Percentiles rank a stretch among this genome's conserved stretches.
phyloP scores from a whole-genome alignment of 2,888 invertebrate species.

The Drosophila robusta region DNA sequence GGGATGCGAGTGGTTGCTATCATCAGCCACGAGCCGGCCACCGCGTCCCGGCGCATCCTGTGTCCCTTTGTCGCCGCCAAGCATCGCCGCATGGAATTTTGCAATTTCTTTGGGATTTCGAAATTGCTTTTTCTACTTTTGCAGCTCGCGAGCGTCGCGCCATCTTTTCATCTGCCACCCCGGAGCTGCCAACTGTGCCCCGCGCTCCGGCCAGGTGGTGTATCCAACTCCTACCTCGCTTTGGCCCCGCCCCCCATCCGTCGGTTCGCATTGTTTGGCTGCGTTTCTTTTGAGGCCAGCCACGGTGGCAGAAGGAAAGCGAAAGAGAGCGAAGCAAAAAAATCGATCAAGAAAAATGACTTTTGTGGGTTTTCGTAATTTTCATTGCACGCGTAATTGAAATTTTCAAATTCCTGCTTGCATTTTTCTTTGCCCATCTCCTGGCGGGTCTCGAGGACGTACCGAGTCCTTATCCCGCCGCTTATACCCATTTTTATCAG shows the following conservation, averaged over 20 bases:
- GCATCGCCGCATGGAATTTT: slow-evolving; percentile 78
- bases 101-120: slow-evolving; percentile 81
- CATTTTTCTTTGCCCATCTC: slow-evolving; percentile 59
- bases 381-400: slow-evolving; percentile 83
- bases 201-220: slow-evolving; percentile 56
- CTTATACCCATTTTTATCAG: slow-evolving; percentile 62
- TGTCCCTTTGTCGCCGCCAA: slow-evolving; percentile 40
- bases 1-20: slow-evolving; percentile 47
- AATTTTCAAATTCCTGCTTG: slow-evolving; percentile 82
- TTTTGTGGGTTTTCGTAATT: slow-evolving; percentile 82
- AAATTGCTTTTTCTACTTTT: slow-evolving; percentile 82
- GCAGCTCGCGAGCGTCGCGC: slow-evolving; percentile 54
- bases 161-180: slow-evolving; percentile 39
- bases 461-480: slow-evolving; percentile 3
- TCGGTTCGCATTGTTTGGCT: slow-evolving; percentile 60
- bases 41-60: slow-evolving; percentile 31
- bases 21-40: slow-evolving; percentile 47
- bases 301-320: slow-evolving; percentile 9
- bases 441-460: neutral
- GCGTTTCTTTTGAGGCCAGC: slow-evolving; percentile 68
- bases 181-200: slow-evolving; percentile 34
- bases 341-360: slow-evolving; percentile 82
- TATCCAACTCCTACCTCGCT: slow-evolving; percentile 1
- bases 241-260: neutral
- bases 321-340: slow-evolving; percentile 39